These are phyloP conservation scores for Dromiciops gliroides DNA, from an alignment of 2,113 vertebrate species.

Conservation along the genomic window DNA sequence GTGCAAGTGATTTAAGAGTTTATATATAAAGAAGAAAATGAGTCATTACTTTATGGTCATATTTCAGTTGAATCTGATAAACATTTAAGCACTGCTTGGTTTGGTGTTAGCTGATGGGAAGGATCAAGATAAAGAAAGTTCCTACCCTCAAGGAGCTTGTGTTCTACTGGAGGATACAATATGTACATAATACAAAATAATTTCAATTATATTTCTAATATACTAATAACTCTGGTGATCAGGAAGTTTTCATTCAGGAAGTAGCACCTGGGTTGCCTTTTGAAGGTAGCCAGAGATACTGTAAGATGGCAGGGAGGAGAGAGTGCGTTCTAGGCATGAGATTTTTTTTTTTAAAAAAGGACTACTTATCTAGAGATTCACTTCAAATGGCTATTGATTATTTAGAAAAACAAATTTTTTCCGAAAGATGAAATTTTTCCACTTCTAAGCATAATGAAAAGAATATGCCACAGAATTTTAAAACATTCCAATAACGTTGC, in stretches of 20 bases:
- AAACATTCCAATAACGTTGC: neutral
- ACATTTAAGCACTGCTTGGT: neutral
- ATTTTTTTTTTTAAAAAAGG: neutral
- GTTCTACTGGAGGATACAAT: neutral
- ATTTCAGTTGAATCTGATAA: neutral
- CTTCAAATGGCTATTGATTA: neutral
- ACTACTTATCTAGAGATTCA: neutral
- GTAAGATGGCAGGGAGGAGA: neutral
- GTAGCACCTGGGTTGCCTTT: neutral
- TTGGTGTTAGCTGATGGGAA: neutral
- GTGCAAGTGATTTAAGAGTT: neutral
- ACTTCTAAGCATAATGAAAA: constrained; percentile 22
- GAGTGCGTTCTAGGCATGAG: neutral
- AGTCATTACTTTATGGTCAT: neutral
- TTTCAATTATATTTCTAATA: neutral
- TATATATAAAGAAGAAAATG: neutral
- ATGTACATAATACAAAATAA: neutral
- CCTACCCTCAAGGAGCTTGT: neutral
- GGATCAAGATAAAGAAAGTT: neutral
- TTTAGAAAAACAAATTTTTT: neutral
- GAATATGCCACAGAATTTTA: neutral
- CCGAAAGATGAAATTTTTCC: neutral
- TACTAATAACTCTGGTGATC: neutral
- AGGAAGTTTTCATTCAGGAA: neutral
- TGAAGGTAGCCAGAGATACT: neutral